A percentile compares a stretch with the other conserved stretches of the same genome.
Conservation (phyloP, 2,797 vertebrate genomes). For the Acanthopagrus latus region DNA sequence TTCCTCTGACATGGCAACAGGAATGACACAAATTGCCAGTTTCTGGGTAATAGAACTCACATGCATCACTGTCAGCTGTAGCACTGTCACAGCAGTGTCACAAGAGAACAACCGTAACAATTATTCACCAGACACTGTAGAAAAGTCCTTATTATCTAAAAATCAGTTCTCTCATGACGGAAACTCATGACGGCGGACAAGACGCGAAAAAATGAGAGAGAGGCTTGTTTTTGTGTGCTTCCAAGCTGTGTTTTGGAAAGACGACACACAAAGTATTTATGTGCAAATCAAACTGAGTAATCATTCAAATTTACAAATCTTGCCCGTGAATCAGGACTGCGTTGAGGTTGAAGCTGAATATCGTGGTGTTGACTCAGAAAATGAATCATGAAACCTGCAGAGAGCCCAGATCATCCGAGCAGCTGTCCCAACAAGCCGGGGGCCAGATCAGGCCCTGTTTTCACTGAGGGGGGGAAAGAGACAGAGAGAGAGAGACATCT, state of each 20-base stretch:
- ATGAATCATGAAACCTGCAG: constrained; percentile 84
- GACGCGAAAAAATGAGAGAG: not conserved
- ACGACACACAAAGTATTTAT: not conserved
- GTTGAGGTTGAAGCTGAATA: constrained; percentile 58
- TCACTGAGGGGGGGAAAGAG: constrained; percentile 44
- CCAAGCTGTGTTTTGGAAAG: constrained; percentile 1
- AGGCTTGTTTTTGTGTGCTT: not conserved
- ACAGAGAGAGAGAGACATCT: constrained; percentile 27
- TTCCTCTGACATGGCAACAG: not conserved
- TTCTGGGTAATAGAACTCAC: constrained; percentile 29
- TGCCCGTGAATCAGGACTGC: constrained; percentile 56
- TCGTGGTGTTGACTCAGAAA: constrained; percentile 83
- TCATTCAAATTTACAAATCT: constrained; percentile 60
- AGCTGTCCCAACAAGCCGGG: constrained; percentile 87
- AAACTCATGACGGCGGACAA: constrained; percentile 37
- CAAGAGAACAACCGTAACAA: not conserved
- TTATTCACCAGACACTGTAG: not conserved
- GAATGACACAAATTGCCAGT: not conserved
- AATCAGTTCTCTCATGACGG: not conserved
- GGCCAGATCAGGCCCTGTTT: constrained; percentile 80
- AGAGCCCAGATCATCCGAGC: constrained; percentile 82
- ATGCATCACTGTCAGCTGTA: constrained; percentile 26
- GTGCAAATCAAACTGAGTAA: constrained; percentile 30
- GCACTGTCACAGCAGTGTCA: constrained; percentile 13
- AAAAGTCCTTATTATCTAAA: constrained; percentile 10